Conservation (phyloP, 2,797 vertebrate species). For the Antrozous pallidus region DNA sequence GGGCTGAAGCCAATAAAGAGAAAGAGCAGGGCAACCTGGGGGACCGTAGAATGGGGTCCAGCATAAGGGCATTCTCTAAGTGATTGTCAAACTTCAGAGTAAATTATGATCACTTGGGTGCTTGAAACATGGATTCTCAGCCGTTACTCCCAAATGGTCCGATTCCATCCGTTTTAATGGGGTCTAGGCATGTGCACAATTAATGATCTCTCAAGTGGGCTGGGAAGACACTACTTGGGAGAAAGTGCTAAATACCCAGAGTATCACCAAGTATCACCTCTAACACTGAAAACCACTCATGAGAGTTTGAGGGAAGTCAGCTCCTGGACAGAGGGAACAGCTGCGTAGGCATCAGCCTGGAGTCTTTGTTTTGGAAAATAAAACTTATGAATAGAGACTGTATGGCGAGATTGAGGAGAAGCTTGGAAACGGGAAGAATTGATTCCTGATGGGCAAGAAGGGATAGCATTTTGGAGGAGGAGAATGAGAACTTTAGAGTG, state of each 20-base stretch:
- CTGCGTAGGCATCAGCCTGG: accelerated
- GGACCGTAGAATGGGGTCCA: neutral
- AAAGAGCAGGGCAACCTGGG: neutral
- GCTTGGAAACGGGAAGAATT: neutral
- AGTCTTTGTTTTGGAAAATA: neutral
- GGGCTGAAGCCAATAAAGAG: neutral
- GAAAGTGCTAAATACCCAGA: neutral
- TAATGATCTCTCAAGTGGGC: neutral
- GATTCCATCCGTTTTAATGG: too few species aligned
- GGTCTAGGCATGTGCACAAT: neutral
- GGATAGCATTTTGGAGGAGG: too few species aligned
- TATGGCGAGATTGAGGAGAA: neutral
- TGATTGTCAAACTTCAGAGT: neutral
- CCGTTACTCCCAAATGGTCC: neutral
- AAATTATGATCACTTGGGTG: neutral
- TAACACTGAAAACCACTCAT: neutral
- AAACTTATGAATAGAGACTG: accelerated
- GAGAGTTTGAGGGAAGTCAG: neutral
- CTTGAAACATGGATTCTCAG: neutral
- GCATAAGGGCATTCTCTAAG: neutral
- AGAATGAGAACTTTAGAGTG: neutral
- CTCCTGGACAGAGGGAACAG: neutral
- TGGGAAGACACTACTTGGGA: neutral
- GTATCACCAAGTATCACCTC: neutral
- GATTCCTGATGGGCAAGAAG: neutral